Evolutionary conservation across 2,113 vertebrate species (phyloP).

Genomic region (Cryptoleucopteryx plumbea): DNA sequence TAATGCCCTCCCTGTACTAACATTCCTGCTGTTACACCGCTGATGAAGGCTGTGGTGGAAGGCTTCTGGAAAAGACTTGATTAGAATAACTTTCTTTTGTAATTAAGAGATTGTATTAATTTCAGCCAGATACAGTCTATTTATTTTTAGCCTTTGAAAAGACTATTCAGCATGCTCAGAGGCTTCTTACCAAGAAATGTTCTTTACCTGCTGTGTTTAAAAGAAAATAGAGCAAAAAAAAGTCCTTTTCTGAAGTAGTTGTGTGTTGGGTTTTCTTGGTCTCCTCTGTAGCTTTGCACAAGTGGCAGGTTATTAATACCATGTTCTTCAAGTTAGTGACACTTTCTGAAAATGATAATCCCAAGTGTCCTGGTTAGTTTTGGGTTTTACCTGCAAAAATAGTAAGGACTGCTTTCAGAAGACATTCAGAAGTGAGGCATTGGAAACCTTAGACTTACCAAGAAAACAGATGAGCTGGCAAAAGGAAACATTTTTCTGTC

Average conservation of each 20-base stretch:
- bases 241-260: background rate
- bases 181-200: background rate
- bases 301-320: background rate
- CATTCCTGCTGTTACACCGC: background rate
- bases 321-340: background rate
- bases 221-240: background rate
- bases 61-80: background rate
- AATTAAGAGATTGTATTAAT: background rate
- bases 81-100: background rate
- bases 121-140: background rate
- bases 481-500: background rate
- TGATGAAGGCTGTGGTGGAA: background rate
- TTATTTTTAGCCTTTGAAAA: background rate
- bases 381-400: background rate
- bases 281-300: background rate
- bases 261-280: background rate
- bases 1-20: background rate
- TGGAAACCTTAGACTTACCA: background rate
- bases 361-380: background rate
- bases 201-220: background rate
- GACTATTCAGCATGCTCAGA: background rate
- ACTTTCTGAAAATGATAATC: background rate
- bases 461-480: conserved; percentile 33
- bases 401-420: background rate
- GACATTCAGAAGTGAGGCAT: background rate